phyloP scores from a whole-genome alignment of 2,888 invertebrate species.

The Nematopogon swammerdamellus region DNA sequence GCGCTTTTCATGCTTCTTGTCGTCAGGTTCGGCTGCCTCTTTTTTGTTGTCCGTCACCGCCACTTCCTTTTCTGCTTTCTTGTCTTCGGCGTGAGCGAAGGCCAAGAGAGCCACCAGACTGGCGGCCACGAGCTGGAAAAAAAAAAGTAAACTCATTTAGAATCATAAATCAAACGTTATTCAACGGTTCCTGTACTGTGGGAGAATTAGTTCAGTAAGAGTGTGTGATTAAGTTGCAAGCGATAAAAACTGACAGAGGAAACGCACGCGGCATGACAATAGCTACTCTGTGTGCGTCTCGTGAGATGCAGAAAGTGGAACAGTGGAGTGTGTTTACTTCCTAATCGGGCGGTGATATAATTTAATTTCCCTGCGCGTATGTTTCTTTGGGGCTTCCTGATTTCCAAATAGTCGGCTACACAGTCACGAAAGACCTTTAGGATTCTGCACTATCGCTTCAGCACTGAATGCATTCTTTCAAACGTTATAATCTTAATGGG shows the following conservation, averaged over 20 bases:
- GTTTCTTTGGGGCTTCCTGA: too few species aligned
- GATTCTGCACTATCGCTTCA: too few species aligned
- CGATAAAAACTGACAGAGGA: background rate
- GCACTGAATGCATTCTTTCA: too few species aligned
- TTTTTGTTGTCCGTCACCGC: slow-evolving; percentile 54
- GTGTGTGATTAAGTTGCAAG: too few species aligned
- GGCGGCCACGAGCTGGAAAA: slow-evolving; percentile 53
- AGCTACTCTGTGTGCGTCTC: background rate
- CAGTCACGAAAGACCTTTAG: too few species aligned
- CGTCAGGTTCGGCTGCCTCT: slow-evolving; percentile 42
- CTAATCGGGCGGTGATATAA: too few species aligned
- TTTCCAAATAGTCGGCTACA: too few species aligned
- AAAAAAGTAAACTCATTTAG: slow-evolving; percentile 10
- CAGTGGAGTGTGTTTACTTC: background rate
- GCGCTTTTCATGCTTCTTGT: slow-evolving; percentile 74
- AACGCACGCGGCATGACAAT: background rate
- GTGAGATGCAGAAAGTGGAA: background rate
- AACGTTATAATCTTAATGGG: too few species aligned
- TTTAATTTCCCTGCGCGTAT: too few species aligned
- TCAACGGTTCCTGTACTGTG: too few species aligned
- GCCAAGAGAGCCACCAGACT: slow-evolving; percentile 62
- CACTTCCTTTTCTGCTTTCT: slow-evolving; percentile 56
- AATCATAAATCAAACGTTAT: too few species aligned
- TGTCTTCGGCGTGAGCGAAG: slow-evolving; percentile 56
- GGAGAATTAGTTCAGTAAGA: too few species aligned